A percentile compares a stretch with the other conserved stretches of the same genome.
Evolutionary conservation across 2,113 vertebrate species (phyloP).

Genomic region (Clarias batrachus): DNA sequence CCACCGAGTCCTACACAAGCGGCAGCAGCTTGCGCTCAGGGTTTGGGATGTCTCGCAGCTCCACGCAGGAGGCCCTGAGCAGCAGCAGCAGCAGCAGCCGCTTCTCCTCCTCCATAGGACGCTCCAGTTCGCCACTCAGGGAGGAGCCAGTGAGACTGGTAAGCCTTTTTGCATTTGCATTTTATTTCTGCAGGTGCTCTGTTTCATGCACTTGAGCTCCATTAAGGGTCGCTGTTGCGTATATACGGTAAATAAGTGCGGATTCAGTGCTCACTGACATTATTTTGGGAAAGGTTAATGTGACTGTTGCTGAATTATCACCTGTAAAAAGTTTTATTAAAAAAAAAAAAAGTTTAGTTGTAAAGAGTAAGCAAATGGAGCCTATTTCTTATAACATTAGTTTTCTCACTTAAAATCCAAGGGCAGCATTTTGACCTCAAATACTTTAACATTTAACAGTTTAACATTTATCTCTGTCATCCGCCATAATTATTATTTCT

Average conservation of each 20-base stretch:
- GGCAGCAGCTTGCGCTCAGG: constrained; percentile 56
- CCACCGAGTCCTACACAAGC: constrained; percentile 61
- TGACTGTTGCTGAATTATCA: neutral
- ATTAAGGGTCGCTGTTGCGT: neutral
- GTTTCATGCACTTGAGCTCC: neutral
- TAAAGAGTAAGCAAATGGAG: too few relatives aligned
- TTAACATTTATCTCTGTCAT: too few relatives aligned
- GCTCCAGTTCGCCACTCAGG: constrained; percentile 63
- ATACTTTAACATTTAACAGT: too few relatives aligned
- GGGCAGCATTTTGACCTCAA: too few relatives aligned
- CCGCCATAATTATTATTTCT: too few relatives aligned
- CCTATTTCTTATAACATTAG: too few relatives aligned
- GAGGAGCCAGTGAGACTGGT: constrained; percentile 66
- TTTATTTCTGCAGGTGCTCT: neutral
- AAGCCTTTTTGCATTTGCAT: neutral
- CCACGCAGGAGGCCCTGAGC: constrained; percentile 69
- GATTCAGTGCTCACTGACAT: neutral
- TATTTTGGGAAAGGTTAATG: neutral
- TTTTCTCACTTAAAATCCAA: too few relatives aligned
- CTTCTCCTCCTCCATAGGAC: constrained; percentile 61
- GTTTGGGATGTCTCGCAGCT: constrained; percentile 67
- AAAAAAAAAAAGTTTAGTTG: neutral
- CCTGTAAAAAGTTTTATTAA: neutral
- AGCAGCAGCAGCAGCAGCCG: constrained; percentile 67
- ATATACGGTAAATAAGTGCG: too few relatives aligned